A percentile compares a stretch with the other conserved stretches of the same genome.
These are phyloP conservation scores for Gorsachius goisagi DNA, from an alignment of 2,113 vertebrate species.

Conservation along the genomic window DNA sequence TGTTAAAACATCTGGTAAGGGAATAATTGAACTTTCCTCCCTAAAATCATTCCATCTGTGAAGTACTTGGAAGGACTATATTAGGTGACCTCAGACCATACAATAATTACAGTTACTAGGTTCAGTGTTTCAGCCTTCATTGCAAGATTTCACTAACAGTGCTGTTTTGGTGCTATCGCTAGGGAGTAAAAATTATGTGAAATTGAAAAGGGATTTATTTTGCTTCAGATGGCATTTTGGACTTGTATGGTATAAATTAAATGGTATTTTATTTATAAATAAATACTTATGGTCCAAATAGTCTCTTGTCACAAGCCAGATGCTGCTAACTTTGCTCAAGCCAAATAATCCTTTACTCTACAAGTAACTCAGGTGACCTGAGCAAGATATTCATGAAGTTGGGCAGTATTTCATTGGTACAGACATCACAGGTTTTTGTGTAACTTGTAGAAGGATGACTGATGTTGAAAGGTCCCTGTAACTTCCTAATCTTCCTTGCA, in stretches of 20 bases:
- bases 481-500: neutral
- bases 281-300: neutral
- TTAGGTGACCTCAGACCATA: neutral
- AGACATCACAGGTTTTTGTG: neutral
- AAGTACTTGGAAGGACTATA: neutral
- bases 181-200: neutral
- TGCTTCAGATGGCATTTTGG: neutral
- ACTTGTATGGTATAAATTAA: neutral
- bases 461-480: neutral
- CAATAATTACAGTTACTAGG: neutral
- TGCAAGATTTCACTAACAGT: neutral
- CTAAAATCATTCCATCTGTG: neutral
- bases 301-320: neutral
- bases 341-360: neutral
- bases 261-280: neutral
- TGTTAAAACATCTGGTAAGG: neutral
- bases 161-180: neutral
- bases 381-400: neutral
- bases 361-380: neutral
- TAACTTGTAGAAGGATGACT: neutral
- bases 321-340: neutral
- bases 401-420: neutral
- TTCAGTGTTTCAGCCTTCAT: neutral
- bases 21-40: neutral
- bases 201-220: neutral